phyloP scores from a whole-genome alignment of 2,797 vertebrate species.

The Anabas testudineus region DNA sequence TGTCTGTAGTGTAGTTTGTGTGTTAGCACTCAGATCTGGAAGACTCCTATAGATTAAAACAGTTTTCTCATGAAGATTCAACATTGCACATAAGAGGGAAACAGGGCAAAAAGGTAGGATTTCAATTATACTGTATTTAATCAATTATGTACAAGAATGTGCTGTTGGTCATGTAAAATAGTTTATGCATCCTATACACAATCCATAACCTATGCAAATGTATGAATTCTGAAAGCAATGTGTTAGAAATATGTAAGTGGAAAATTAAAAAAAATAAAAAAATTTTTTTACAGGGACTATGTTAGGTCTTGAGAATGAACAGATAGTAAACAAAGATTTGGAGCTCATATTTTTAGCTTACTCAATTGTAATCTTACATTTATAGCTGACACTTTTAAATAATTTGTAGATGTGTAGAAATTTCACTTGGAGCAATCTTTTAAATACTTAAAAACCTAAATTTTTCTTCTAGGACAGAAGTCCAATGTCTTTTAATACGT shows the following conservation, averaged over 20 bases:
- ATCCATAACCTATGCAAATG: not conserved
- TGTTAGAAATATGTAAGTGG: not conserved
- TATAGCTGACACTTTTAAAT: too few species aligned
- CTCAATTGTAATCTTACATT: too few species aligned
- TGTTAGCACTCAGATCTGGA: slow-evolving; percentile 22
- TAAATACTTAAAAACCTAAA: too few species aligned
- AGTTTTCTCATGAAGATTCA: slow-evolving; percentile 17
- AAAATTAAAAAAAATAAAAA: too few species aligned
- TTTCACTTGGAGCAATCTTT: too few species aligned
- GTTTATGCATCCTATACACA: not conserved
- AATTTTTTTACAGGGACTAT: not conserved
- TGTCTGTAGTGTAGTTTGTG: slow-evolving; percentile 28
- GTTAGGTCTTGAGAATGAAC: not conserved
- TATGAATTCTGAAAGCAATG: not conserved
- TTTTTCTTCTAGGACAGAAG: too few species aligned
- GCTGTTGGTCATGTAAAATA: not conserved
- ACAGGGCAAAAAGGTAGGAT: slow-evolving; percentile 55
- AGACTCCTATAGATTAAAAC: slow-evolving; percentile 16
- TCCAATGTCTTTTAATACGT: too few species aligned
- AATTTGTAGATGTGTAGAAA: too few species aligned
- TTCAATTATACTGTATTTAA: slow-evolving; percentile 8
- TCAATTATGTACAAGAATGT: not conserved
- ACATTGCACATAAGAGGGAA: slow-evolving; percentile 8
- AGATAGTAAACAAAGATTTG: too few species aligned
- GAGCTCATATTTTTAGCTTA: too few species aligned